Percentiles rank a stretch among this genome's conserved stretches.
Evolutionary conservation across 2,888 invertebrate species (phyloP).

Genomic region (Myopa tessellatipennis): DNA sequence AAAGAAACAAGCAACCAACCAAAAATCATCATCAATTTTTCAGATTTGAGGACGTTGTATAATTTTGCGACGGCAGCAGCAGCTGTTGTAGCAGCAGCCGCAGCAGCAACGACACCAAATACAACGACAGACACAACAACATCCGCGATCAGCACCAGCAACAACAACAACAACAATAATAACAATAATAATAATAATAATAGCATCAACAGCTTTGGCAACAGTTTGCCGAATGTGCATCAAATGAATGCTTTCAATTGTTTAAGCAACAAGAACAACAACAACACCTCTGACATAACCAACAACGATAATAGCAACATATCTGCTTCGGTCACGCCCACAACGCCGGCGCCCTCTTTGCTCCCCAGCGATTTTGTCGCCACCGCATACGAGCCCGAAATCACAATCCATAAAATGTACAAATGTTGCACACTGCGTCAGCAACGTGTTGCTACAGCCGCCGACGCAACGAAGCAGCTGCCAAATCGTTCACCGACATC

Average conservation of each 20-base stretch:
- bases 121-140: constrained; percentile 44
- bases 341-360: constrained; percentile 27
- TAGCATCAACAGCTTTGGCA: constrained; percentile 37
- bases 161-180: constrained; percentile 35
- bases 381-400: constrained; percentile 64
- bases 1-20: constrained; percentile 51
- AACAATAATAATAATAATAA: constrained; percentile 22
- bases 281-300: constrained; percentile 9
- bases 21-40: constrained; percentile 65
- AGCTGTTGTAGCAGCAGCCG: constrained; percentile 58
- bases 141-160: constrained; percentile 43
- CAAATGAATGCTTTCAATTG: constrained; percentile 1
- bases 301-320: background rate
- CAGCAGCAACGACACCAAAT: constrained; percentile 40
- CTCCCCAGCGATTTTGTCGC: constrained; percentile 32
- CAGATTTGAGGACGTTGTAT: constrained; percentile 68
- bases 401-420: constrained; percentile 66
- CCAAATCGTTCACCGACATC: constrained; percentile 37
- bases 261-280: constrained; percentile 10
- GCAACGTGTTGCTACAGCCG: constrained; percentile 21
- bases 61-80: constrained; percentile 67
- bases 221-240: constrained; percentile 13
- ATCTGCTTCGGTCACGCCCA: background rate
- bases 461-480: constrained; percentile 29
- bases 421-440: constrained; percentile 59